Conservation (phyloP, 2,888 invertebrate genomes). For the Zhuqinia jingwanae region DNA sequence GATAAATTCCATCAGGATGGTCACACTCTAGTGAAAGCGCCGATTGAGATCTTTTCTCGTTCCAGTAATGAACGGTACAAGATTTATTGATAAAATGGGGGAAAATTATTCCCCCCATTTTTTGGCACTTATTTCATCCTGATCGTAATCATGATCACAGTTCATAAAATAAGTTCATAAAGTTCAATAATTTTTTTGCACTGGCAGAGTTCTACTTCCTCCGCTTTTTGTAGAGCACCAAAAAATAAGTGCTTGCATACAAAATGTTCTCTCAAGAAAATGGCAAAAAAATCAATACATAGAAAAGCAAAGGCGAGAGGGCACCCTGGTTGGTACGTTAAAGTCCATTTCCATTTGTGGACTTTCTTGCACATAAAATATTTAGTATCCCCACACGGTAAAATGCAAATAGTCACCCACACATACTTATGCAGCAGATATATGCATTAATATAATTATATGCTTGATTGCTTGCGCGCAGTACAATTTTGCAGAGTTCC, state of each 20-base stretch:
- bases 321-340: too few species aligned
- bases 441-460: not conserved
- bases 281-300: not conserved
- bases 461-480: not conserved
- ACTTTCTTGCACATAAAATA: not conserved
- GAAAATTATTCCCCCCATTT: too few species aligned
- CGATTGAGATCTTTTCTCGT: not conserved
- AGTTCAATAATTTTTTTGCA: too few species aligned
- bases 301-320: not conserved
- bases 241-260: too few species aligned
- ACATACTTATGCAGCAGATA: too few species aligned
- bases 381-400: too few species aligned
- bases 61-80: slow-evolving; percentile 13
- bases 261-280: too few species aligned
- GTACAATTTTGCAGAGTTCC: not conserved
- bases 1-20: not conserved
- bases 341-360: too few species aligned
- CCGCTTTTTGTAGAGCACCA: too few species aligned
- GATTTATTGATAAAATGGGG: slow-evolving; percentile 41
- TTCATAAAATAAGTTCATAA: too few species aligned
- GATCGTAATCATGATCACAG: not conserved
- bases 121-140: slow-evolving; percentile 12
- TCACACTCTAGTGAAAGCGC: slow-evolving; percentile 19
- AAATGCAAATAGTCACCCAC: too few species aligned
- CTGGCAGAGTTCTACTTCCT: too few species aligned